Base-by-base conservation (phyloP, 2,888 invertebrate genomes). In the Agrochola macilenta region DNA sequence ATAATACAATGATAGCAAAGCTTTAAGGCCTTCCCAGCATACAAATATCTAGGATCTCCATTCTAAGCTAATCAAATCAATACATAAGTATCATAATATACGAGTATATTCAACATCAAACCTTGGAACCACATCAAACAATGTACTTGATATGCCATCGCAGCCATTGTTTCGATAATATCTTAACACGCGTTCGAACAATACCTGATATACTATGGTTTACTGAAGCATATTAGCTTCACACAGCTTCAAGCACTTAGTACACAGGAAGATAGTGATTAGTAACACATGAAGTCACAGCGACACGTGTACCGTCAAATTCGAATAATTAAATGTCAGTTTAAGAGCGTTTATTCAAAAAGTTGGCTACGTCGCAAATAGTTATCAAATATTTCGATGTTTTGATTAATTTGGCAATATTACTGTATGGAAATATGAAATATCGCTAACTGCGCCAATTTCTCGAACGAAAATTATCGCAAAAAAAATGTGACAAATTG, bases 151-250 rank as follows among this genome's bases (percentile, higher is more conserved):
- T 26, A 43, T 2, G 23, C 39, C 23, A 11, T 52, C 17, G 23
- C 2, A 30, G 5, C 65, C 20, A 60, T 78, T 78, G 52, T 78
- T 7, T 23, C 14, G 64, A 17, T 70, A 58, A 78, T 78, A 46
- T 35, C 26, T n/a, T 30, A n/a, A 58, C 63, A 64, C 20, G 69
- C 30, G 20, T 35, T 39, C 9, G 39, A 52, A 78, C 58, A 78
- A 65, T 78, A 52, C 39, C 49, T 17, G 58, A 9, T 30, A 52
- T 12, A 58, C n/a, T n/a, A n/a, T n/a, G n/a, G 49, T 60, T 78
- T 17, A 70, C 35, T 70, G 58, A 58, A 78, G 79, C 78, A 46
- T 35, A 12, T 78, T 69, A 77, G 5, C 63, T 43, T 69, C 43
- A 46, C 52, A 26, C 12, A 63, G 14, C 35, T 63, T 14, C 1